phyloP scores from a whole-genome alignment of 2,113 vertebrate species.

The Corythaeola cristata region DNA sequence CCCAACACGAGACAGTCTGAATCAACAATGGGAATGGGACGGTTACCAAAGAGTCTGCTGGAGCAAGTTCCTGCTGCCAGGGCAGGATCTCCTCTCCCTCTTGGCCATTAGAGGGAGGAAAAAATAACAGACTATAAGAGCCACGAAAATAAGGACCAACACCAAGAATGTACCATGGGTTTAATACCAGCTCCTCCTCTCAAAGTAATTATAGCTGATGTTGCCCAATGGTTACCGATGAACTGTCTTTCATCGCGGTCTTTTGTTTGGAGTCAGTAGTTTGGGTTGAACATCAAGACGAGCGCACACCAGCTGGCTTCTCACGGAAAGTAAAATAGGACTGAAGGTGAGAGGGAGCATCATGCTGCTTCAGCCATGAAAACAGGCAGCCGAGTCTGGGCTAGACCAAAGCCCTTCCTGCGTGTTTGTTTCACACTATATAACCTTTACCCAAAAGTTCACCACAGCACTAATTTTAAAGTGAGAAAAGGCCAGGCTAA shows the following conservation, averaged over 20 bases:
- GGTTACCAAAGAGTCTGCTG: constrained; percentile 67
- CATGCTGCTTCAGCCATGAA: not conserved
- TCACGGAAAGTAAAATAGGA: not conserved
- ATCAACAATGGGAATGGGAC: constrained; percentile 71
- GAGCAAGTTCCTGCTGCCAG: constrained; percentile 54
- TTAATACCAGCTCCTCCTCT: constrained; percentile 68
- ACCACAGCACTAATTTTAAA: not conserved
- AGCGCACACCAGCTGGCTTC: accelerated
- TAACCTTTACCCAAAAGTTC: constrained; percentile 32
- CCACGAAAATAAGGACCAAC: constrained; percentile 69
- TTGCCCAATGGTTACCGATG: constrained; percentile 40
- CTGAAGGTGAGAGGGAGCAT: constrained; percentile 13
- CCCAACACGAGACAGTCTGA: constrained; percentile 70
- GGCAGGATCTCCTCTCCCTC: constrained; percentile 66
- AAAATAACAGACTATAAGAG: constrained; percentile 68
- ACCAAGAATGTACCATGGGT: constrained; percentile 69
- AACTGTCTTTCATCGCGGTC: constrained; percentile 20
- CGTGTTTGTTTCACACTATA: not conserved
- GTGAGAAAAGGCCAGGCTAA: constrained; percentile 15
- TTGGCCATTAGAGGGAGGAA: constrained; percentile 67
- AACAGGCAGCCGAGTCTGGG: not conserved
- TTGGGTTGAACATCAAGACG: constrained; percentile 14
- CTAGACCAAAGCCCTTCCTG: not conserved
- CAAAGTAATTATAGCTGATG: constrained; percentile 52
- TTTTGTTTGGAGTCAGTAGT: constrained; percentile 42